Conservation (phyloP, 2,888 invertebrate species). For the Agonopterix heracliana region DNA sequence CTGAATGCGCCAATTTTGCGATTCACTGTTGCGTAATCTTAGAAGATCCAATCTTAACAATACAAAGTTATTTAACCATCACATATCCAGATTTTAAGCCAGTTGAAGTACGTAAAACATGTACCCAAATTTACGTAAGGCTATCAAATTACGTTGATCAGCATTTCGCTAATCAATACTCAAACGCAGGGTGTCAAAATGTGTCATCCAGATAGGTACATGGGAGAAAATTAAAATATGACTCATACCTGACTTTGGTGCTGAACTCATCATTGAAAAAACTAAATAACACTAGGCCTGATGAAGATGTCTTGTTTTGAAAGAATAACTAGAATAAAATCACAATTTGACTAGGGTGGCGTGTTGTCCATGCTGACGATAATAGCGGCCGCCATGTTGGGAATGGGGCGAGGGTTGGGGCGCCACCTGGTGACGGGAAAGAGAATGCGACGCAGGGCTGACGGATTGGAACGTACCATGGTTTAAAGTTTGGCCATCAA, state of each 20-base stretch:
- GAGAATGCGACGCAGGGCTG: constrained; percentile 21
- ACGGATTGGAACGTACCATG: constrained; percentile 3
- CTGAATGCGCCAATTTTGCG: constrained; percentile 41
- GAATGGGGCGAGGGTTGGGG: constrained; percentile 24
- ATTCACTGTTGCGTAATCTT: constrained; percentile 23
- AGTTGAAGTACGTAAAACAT: not conserved
- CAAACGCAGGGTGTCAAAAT: constrained; percentile 12
- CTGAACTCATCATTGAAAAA: constrained; percentile 23
- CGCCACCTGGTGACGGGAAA: constrained; percentile 47
- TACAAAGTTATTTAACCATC: not conserved
- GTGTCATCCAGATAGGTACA: not conserved
- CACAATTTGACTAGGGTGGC: constrained; percentile 33
- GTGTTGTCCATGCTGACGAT: constrained; percentile 26
- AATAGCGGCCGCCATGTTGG: constrained; percentile 33
- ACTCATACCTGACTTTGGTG: constrained; percentile 28
- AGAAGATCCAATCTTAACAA: not conserved
- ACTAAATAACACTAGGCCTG: not conserved
- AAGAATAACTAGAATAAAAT: constrained; percentile 14
- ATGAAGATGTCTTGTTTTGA: constrained; percentile 1
- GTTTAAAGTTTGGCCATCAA: not conserved
- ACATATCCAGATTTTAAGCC: not conserved
- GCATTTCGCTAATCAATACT: constrained; percentile 22
- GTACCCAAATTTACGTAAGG: not conserved
- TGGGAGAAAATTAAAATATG: not conserved
- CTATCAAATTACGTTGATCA: constrained; percentile 12